Conservation (phyloP, 2,888 invertebrate genomes). For the Podabrus alpinus region DNA sequence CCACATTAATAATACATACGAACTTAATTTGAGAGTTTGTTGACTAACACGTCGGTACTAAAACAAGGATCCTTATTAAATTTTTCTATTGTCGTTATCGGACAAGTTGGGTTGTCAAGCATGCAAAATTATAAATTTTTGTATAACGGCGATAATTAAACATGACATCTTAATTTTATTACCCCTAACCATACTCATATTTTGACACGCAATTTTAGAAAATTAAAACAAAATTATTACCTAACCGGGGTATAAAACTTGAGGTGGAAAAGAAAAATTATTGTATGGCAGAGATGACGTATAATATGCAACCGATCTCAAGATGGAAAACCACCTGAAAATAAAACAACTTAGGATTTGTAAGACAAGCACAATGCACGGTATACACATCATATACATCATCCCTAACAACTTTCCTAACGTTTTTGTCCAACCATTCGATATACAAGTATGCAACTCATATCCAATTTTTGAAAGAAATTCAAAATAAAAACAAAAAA, state of each 20-base stretch:
- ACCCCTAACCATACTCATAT: constrained; percentile 27
- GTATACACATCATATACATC: neutral
- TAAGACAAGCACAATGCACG: neutral
- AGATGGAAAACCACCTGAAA: neutral
- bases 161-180: constrained; percentile 35
- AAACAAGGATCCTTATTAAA: constrained; percentile 19
- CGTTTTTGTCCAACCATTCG: neutral
- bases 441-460: neutral
- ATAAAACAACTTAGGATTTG: neutral
- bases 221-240: neutral
- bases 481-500: neutral
- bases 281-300: neutral
- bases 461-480: neutral
- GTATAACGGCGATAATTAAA: constrained; percentile 30
- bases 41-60: neutral
- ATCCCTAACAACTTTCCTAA: neutral
- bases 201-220: constrained; percentile 20
- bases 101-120: neutral
- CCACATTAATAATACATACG: constrained; percentile 16
- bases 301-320: neutral
- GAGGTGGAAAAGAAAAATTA: neutral
- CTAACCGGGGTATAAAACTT: neutral
- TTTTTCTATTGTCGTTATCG: constrained; percentile 17
- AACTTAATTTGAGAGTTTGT: neutral
- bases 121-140: neutral